Percentiles rank a stretch among this genome's conserved stretches.
Evolutionary conservation across 2,797 vertebrate species (phyloP).

Genomic region (Phrynocephalus forsythii): DNA sequence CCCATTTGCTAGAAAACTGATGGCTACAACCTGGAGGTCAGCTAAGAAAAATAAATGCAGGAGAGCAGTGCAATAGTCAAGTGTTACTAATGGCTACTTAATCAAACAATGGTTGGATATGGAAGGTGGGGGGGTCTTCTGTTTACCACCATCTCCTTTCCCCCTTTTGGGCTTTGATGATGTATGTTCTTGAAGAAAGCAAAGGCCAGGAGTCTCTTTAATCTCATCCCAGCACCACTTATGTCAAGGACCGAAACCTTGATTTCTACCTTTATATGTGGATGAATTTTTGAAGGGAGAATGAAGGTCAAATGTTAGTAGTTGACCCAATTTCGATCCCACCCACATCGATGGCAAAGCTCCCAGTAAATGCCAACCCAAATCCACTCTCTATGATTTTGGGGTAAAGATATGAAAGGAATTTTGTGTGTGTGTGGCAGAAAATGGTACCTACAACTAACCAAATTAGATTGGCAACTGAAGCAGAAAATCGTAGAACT

Average conservation of each 20-base stretch:
- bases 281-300: not conserved
- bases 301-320: not conserved
- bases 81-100: conserved; percentile 41
- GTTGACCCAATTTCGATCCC: not conserved
- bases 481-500: too few species aligned
- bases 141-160: not conserved
- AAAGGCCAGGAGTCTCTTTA: not conserved
- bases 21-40: conserved; percentile 44
- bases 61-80: conserved; percentile 18
- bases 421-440: too few species aligned
- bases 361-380: not conserved
- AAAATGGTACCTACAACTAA: too few species aligned
- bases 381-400: not conserved
- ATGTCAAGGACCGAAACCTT: not conserved
- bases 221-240: not conserved
- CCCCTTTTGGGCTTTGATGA: conserved; percentile 3
- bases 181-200: not conserved
- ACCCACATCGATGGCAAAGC: not conserved
- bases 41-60: conserved; percentile 13
- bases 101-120: conserved; percentile 33
- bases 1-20: conserved; percentile 23
- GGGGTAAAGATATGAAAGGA: not conserved
- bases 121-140: not conserved
- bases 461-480: too few species aligned
- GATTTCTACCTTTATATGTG: not conserved